Conservation (phyloP, 2,888 invertebrate genomes). For the Tortrix viridana region DNA sequence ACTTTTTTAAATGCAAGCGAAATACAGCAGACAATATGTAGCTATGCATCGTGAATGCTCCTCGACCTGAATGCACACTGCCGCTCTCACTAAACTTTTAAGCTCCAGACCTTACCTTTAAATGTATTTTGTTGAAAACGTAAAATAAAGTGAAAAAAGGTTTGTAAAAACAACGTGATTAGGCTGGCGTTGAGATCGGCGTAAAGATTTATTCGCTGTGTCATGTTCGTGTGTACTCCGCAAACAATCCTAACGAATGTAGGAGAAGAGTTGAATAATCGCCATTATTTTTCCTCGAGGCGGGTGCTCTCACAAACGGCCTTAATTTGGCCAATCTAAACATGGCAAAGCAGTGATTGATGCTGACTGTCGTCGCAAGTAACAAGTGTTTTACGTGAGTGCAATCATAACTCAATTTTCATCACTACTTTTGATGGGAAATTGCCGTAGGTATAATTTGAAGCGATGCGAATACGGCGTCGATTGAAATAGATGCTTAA, state of each 20-base stretch:
- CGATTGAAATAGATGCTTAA: constrained; percentile 19
- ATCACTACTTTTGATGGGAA: constrained; percentile 56
- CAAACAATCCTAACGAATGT: constrained; percentile 41
- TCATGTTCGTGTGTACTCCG: constrained; percentile 34
- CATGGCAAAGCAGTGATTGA: constrained; percentile 66
- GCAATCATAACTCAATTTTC: constrained; percentile 60
- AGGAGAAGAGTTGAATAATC: constrained; percentile 65
- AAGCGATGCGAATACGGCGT: constrained; percentile 31
- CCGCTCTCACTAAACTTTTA: constrained; percentile 20
- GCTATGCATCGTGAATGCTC: constrained; percentile 24
- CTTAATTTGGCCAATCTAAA: constrained; percentile 76
- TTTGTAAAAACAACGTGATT: constrained; percentile 23
- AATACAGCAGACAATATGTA: constrained; percentile 28
- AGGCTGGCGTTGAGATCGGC: constrained; percentile 22
- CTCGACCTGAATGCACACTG: constrained; percentile 28
- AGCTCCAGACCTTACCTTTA: no score
- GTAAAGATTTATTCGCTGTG: constrained; percentile 32
- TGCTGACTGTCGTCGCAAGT: constrained; percentile 58
- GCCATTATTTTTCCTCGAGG: constrained; percentile 68
- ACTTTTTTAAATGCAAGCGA: constrained; percentile 15
- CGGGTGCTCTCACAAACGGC: constrained; percentile 58
- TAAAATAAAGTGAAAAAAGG: constrained; percentile 38
- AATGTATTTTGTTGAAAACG: constrained; percentile 21
- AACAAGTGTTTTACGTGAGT: constrained; percentile 77
- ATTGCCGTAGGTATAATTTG: constrained; percentile 61